Conservation (phyloP, 2,888 invertebrate species). For the Protodeltote pygarga region DNA sequence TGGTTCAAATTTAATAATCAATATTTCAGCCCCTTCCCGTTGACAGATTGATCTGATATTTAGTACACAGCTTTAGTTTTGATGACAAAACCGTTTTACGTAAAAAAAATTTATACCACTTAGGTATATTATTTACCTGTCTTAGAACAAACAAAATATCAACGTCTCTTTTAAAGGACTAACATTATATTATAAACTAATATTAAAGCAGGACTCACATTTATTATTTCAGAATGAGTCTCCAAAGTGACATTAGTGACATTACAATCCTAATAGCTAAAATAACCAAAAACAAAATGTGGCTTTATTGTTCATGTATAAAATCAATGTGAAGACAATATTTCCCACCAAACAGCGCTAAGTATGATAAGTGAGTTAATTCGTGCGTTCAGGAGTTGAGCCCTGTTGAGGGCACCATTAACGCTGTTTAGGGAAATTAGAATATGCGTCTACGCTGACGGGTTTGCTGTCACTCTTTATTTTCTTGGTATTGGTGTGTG, state of each 20-base stretch:
- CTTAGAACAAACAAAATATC: too few relatives aligned
- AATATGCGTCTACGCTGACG: slow-evolving; percentile 27
- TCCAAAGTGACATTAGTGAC: neutral
- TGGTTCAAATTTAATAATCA: too few relatives aligned
- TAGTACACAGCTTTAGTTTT: too few relatives aligned
- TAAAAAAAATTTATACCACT: too few relatives aligned
- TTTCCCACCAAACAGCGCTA: slow-evolving; percentile 37
- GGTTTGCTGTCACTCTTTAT: slow-evolving; percentile 38
- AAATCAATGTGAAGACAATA: slow-evolving; percentile 44
- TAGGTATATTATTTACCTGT: too few relatives aligned
- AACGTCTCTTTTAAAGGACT: too few relatives aligned
- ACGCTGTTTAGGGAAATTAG: slow-evolving; percentile 45
- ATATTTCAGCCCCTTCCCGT: too few relatives aligned
- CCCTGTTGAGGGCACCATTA: slow-evolving; percentile 33
- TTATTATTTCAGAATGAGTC: neutral
- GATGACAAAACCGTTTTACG: too few relatives aligned
- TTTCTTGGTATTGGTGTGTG: slow-evolving; percentile 27
- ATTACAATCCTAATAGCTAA: neutral
- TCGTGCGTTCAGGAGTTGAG: slow-evolving; percentile 24
- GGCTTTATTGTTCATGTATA: slow-evolving; percentile 15
- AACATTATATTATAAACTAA: too few relatives aligned
- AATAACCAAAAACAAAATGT: neutral
- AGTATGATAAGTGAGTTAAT: slow-evolving; percentile 28
- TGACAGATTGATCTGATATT: too few relatives aligned
- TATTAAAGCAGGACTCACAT: too few relatives aligned